These are phyloP conservation scores for Lepus americanus DNA, from an alignment of 2,113 vertebrate species.

Conservation along the genomic window DNA sequence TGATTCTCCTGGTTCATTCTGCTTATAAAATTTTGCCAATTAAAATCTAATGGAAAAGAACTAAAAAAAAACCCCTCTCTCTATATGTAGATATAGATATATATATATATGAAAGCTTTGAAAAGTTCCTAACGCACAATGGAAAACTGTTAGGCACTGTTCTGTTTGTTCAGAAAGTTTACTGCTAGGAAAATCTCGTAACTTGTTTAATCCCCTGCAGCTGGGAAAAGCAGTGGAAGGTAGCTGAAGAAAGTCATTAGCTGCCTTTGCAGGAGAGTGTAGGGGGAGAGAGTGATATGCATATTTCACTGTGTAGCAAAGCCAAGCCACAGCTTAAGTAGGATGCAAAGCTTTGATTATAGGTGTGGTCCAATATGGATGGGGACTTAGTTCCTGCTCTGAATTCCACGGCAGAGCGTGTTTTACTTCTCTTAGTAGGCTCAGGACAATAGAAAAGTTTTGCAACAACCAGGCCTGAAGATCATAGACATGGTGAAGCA, in stretches of 20 bases:
- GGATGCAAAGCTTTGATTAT: not conserved
- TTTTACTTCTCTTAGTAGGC: not conserved
- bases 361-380: not conserved
- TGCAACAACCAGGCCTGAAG: not conserved
- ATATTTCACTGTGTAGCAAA: not conserved
- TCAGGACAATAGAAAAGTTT: not conserved
- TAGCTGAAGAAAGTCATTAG: not conserved
- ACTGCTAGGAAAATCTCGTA: constrained; percentile 83
- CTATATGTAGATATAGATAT: not conserved
- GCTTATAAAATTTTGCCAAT: constrained; percentile 77
- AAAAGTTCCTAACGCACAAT: constrained; percentile 73
- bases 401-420: not conserved
- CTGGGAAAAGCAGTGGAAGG: constrained; percentile 73
- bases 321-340: not conserved
- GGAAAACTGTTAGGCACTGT: constrained; percentile 70
- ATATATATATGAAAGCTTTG: constrained; percentile 62
- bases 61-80: constrained; percentile 46
- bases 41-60: constrained; percentile 81
- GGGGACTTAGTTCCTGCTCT: not conserved
- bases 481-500: not conserved
- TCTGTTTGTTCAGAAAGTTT: constrained; percentile 80
- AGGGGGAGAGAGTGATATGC: not conserved
- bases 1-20: constrained; percentile 76
- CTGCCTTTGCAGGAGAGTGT: not conserved
- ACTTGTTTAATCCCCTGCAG: constrained; percentile 78